Base-by-base conservation (phyloP, 2,797 vertebrate genomes). In the Sciaenops ocellatus region DNA sequence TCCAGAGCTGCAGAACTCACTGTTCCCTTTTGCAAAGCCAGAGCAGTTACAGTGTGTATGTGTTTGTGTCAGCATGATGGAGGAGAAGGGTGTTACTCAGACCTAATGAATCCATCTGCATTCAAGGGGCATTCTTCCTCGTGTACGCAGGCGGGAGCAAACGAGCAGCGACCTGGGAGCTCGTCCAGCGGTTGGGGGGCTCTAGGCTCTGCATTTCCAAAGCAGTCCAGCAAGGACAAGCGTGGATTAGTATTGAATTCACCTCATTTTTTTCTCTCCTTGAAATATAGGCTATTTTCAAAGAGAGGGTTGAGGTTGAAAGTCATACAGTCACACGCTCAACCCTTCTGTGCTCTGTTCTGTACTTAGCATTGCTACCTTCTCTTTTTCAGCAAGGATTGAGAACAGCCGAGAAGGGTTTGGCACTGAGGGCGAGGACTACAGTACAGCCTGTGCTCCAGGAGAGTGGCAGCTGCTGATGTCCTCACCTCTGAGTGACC, bases 41-140 rank as follows among this genome's bases (percentile, higher is more conserved):
- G 84, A 78, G 82, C 81, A 61, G 87, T 73, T 88, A 85, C 87
- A 87, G 80, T 90, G 89, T 91, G 90, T 93, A 76, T 89, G 88
- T 82, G 82, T 92, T 83, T 89, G 86, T 93, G 93, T 92, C 93
- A 94, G 90, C 83, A 83, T 94, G 94, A 95, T 95, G 94, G 93
- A 95, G 90, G 92, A 94, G 91, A 91, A 89, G 93, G 93, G 89
- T 92, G 93, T 93, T 94, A 93, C 93, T 94, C 87, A 93, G 91
- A 91, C 90, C 93, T 95, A 94, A 94, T 94, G 94, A 95, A 93
- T 93, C 93, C 91, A 95, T 96, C 95, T 95, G 94, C 94, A 96
- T 96, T 95, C 95, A 95, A 57, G 85, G 86, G 81, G 89, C 90
- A 93, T 94, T 90, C 90, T 88, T 85, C 85, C 91, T 90, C 84